Evolutionary conservation across 2,797 vertebrate genomes (phyloP).

Genomic region (Morelia viridis): DNA sequence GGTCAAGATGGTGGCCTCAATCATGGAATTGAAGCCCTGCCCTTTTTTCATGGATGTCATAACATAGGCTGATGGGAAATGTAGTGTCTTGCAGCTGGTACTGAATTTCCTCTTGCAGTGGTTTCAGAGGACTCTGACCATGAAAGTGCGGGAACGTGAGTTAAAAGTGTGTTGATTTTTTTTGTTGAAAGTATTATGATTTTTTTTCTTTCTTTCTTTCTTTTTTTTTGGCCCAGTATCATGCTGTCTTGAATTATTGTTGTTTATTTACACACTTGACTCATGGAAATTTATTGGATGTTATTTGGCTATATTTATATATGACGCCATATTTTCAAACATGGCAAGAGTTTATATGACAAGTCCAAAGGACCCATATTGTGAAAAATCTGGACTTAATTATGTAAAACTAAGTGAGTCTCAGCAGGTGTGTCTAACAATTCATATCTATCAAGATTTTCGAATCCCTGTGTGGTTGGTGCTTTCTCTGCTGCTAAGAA

Average conservation of each 20-base stretch:
- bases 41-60: neutral
- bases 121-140: neutral
- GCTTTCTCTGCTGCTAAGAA: neutral
- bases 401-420: neutral
- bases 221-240: neutral
- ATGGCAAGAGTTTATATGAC: neutral
- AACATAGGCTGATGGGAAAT: neutral
- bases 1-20: too few relatives aligned
- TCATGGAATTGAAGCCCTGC: neutral
- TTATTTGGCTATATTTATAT: slow-evolving; percentile 18
- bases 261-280: neutral
- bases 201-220: neutral
- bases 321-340: neutral
- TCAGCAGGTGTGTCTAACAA: neutral
- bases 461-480: neutral
- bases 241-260: slow-evolving; percentile 1
- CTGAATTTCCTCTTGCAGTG: neutral
- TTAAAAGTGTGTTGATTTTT: neutral
- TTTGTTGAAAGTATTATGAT: neutral
- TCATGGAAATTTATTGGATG: slow-evolving; percentile 20
- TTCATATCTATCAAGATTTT: neutral
- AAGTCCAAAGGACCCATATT: neutral
- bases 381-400: slow-evolving; percentile 16
- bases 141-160: neutral
- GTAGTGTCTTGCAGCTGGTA: too few relatives aligned